These are phyloP conservation scores for Alethe diademata DNA, from an alignment of 2,113 vertebrate genomes.

Conservation along the genomic window DNA sequence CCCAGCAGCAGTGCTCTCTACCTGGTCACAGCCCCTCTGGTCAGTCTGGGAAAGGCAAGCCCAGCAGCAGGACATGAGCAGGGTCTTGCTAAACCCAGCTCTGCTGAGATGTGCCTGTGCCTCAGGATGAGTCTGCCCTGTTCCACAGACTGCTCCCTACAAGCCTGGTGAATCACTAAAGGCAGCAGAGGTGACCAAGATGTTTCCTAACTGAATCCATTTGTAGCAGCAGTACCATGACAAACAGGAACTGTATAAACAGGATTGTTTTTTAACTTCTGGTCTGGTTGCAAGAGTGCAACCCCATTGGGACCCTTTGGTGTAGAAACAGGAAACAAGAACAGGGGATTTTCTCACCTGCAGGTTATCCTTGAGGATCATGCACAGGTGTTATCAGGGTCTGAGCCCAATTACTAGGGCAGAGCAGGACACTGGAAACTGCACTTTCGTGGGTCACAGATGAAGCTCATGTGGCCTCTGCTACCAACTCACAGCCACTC, in stretches of 20 bases:
- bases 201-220: background rate
- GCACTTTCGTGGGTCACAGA: background rate
- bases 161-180: background rate
- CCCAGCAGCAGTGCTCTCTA: background rate
- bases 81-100: background rate
- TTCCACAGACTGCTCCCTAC: background rate
- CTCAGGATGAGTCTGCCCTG: background rate
- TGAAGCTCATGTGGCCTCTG: background rate
- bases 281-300: background rate
- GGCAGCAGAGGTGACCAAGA: background rate
- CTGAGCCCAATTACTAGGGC: background rate
- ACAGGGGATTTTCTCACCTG: background rate
- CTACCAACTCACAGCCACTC: background rate
- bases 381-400: background rate
- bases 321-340: background rate
- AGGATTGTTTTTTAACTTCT: background rate
- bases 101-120: background rate
- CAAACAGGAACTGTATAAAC: background rate
- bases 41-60: background rate
- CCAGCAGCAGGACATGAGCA: accelerated
- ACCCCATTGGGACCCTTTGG: background rate
- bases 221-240: background rate
- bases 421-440: background rate
- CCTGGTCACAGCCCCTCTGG: background rate
- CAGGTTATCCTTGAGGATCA: background rate